These are phyloP conservation scores for Crypturellus tataupa DNA, from an alignment of 2,797 vertebrate genomes.

Conservation along the genomic window DNA sequence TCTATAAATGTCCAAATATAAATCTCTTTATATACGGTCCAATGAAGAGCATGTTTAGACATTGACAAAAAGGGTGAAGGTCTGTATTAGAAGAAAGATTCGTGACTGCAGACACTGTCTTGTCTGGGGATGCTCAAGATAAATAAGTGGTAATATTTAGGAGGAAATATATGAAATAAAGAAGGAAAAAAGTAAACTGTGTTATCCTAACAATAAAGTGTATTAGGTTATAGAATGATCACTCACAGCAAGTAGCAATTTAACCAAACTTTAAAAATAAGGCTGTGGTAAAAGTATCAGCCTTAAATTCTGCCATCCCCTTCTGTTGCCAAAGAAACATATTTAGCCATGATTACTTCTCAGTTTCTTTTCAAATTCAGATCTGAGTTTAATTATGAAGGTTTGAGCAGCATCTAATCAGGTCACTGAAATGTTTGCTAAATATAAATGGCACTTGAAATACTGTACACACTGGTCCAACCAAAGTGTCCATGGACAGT, in stretches of 20 bases:
- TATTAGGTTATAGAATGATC: neutral
- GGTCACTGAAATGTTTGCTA: neutral
- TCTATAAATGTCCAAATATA: neutral
- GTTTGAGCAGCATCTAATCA: rapidly evolving
- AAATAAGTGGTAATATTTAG: neutral
- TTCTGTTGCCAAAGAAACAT: neutral
- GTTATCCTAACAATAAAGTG: neutral
- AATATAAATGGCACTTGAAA: neutral
- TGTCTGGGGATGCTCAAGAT: neutral
- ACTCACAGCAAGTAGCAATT: neutral
- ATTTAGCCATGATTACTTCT: neutral
- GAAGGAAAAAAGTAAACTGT: rapidly evolving
- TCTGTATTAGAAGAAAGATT: neutral
- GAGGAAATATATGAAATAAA: neutral
- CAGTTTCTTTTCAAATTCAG: neutral
- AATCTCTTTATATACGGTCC: neutral
- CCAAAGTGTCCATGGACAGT: neutral
- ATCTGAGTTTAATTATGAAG: neutral
- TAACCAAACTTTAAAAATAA: neutral
- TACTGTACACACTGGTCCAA: neutral
- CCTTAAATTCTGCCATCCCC: neutral
- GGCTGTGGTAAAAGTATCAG: rapidly evolving
- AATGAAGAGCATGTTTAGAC: neutral
- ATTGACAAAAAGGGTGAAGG: neutral
- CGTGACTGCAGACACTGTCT: rapidly evolving